These are phyloP conservation scores for Carabus problematicus DNA, from an alignment of 2,888 invertebrate species.

Conservation along the genomic window DNA sequence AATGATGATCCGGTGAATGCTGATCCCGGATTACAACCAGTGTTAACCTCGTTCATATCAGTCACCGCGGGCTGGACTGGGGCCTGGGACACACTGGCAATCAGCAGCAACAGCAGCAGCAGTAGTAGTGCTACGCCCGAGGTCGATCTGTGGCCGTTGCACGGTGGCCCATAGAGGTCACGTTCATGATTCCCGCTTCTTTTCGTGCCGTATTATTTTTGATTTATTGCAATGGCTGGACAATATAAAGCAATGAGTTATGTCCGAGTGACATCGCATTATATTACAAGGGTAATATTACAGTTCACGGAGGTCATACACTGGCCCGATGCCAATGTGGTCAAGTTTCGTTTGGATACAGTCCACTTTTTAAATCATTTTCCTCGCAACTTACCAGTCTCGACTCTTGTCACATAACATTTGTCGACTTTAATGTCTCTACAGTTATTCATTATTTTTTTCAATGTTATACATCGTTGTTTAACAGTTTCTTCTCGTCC, in stretches of 20 bases:
- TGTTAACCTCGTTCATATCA: no score
- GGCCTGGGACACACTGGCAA: no score
- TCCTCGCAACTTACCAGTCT: not conserved
- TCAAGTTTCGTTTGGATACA: slow-evolving; percentile 21
- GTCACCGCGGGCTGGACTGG: no score
- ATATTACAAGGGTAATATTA: slow-evolving; percentile 40
- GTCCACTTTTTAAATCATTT: slow-evolving; percentile 12
- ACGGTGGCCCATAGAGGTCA: not conserved
- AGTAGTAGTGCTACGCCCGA: no score
- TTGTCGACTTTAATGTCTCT: no score
- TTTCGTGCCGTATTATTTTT: slow-evolving; percentile 6
- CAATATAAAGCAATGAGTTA: slow-evolving; percentile 42
- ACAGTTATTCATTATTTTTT: no score
- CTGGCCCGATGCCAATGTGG: slow-evolving; percentile 22
- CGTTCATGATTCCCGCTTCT: not conserved
- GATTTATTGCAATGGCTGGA: slow-evolving; percentile 36
- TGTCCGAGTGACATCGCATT: slow-evolving; percentile 41
- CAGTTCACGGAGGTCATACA: slow-evolving; percentile 27
- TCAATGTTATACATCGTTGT: no score
- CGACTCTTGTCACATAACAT: no score
- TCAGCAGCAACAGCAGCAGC: no score
- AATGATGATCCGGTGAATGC: no score
- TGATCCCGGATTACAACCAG: no score
- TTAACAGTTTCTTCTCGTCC: no score
- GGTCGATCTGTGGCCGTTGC: not conserved